Conservation (phyloP, 1,140 invertebrate genomes). For the Macrostomum lignano region DNA sequence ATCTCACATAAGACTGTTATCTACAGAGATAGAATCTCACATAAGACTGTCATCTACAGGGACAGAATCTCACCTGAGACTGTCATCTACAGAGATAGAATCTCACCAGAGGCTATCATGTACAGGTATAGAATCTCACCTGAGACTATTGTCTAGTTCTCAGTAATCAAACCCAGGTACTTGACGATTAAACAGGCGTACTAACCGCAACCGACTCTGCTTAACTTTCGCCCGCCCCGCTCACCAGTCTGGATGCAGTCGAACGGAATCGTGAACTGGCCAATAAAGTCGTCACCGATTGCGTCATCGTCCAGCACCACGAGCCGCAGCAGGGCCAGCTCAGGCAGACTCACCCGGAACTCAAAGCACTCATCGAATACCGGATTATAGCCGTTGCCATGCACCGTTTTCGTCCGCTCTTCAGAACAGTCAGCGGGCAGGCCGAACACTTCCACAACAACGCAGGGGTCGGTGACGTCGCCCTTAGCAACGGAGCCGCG, state of each 20-base stretch:
- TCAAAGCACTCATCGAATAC: conserved; percentile 40
- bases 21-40: no score
- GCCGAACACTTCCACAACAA: conserved; percentile 36
- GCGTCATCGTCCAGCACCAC: conserved; percentile 38
- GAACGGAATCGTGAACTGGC: conserved; percentile 36
- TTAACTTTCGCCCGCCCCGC: neutral
- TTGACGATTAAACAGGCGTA: no score
- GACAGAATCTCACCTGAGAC: no score
- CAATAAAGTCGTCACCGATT: conserved; percentile 40
- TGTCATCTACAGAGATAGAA: no score
- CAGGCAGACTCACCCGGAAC: conserved; percentile 36
- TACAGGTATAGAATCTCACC: no score
- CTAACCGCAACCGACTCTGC: no score
- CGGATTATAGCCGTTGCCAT: conserved; percentile 37
- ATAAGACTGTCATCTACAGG: no score
- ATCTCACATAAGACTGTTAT: no score
- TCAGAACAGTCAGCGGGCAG: conserved; percentile 37
- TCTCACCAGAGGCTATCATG: no score
- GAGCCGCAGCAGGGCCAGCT: conserved; percentile 36
- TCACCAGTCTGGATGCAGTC: conserved; percentile 36
- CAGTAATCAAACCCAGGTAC: no score
- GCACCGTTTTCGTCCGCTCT: conserved; percentile 35
- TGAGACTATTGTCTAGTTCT: no score
- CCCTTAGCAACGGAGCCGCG: conserved; percentile 35
- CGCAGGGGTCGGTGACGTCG: conserved; percentile 34